Evolutionary conservation across 2,888 invertebrate species (phyloP), one percentile per base, ranked within the genome.

Genomic region (Eledona agricola): DNA sequence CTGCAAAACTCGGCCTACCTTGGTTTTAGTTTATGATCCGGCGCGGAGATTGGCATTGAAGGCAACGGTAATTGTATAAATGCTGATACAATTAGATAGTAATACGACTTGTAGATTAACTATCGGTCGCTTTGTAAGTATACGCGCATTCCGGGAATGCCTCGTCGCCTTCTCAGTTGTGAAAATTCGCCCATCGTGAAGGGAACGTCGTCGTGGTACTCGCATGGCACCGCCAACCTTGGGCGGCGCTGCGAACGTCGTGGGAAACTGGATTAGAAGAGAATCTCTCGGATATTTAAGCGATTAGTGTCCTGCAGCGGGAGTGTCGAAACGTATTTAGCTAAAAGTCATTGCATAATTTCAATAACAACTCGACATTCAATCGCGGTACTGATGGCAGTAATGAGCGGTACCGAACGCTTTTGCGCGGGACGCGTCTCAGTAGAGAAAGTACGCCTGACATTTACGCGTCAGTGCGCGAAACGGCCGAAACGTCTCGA

Each of bases 81-180:
- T 66, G 69, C 67, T 65, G 69, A 69, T 71, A 70, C 72, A 72
- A 71, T 71, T 72, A 72, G 70, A 72, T 70, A 68, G 69, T 69
- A 70, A 71, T 58, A 47, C 52, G 59, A 60, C 57, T 56, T 55
- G 56, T 35, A 62, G 65, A 64, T 64, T 61, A 60, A 65, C 59
- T 57, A 64, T 64, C 64, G 65, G 64, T 61, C 54, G 54, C 61
- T 60, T 64, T 63, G 57, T 55, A 42, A 58, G 58, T 46, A 51
- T 34, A 50, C 38, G 53, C 42, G 54, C 61, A 63, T 63, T 55
- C 60, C 61, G 49, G 42, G 47, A 47, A 61, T 63, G 56, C 58
- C 62, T 63, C 57, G 47, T 50, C 50, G 37, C 57, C 50, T 56
- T 63, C 63, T 67, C 63, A 17, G 22, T 13, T 9, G 26, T 11